phyloP scores from a whole-genome alignment of 2,113 vertebrate genomes.

The Phodopus roborovskii region DNA sequence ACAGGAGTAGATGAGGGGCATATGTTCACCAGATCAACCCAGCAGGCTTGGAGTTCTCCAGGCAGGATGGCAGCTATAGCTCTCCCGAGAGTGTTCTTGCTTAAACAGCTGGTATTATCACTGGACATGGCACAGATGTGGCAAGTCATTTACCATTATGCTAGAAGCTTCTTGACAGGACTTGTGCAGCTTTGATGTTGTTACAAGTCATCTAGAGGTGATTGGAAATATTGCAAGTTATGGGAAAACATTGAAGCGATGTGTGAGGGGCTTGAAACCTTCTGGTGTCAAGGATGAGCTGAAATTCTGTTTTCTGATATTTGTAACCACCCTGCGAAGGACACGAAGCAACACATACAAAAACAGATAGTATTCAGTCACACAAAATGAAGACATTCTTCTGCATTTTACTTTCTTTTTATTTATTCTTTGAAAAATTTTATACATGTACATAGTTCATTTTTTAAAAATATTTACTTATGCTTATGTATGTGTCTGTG shows the following conservation, averaged over 20 bases:
- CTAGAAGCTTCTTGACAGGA: neutral
- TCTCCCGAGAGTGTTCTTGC: rapidly evolving
- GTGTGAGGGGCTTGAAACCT: neutral
- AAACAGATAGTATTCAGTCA: neutral
- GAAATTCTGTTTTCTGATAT: neutral
- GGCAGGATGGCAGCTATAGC: neutral
- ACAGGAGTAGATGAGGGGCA: too few relatives aligned
- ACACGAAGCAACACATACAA: neutral
- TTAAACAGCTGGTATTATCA: neutral
- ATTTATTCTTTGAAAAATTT: neutral
- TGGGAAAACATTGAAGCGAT: neutral
- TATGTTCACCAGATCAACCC: conserved; percentile 2
- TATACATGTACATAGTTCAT: neutral
- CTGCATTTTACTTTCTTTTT: neutral
- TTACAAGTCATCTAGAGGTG: neutral
- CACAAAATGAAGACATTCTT: neutral
- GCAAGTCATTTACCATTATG: neutral
- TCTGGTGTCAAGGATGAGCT: neutral
- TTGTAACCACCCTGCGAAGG: neutral
- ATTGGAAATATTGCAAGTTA: neutral
- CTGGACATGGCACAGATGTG: rapidly evolving
- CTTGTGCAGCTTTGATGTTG: too few relatives aligned
- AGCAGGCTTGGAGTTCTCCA: conserved; percentile 26
- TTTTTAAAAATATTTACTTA: neutral
- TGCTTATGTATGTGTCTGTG: neutral